Percentiles rank a stretch among this genome's conserved stretches.
phyloP scores from a whole-genome alignment of 2,113 vertebrate species.

The Urocolius indicus region DNA sequence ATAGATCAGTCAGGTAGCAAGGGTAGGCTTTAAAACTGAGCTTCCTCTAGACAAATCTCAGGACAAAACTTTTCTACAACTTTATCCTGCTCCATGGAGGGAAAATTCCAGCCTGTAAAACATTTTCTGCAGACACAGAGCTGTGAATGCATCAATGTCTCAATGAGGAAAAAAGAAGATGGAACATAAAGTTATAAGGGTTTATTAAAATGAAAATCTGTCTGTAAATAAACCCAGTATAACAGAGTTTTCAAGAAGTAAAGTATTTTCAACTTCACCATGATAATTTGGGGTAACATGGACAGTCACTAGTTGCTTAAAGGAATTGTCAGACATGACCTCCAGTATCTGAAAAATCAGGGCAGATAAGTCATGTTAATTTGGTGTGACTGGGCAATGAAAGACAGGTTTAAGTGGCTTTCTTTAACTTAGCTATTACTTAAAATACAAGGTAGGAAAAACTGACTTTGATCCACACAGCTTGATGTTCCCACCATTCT shows the following conservation, averaged over 20 bases:
- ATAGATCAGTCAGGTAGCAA: neutral
- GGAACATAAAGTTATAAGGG: neutral
- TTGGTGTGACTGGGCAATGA: neutral
- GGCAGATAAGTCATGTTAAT: neutral
- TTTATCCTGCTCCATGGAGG: rapidly evolving
- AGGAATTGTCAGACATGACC: neutral
- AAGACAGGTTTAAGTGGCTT: neutral
- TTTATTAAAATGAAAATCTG: neutral
- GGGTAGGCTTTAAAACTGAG: neutral
- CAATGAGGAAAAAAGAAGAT: neutral
- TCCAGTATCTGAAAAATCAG: neutral
- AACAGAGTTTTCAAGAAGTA: neutral
- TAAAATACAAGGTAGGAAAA: neutral
- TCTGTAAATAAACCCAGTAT: neutral
- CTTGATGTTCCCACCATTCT: neutral
- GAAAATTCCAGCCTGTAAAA: neutral
- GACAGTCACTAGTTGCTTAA: neutral
- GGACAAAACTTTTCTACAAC: neutral
- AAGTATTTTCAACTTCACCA: neutral
- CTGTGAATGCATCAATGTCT: neutral
- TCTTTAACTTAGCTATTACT: neutral
- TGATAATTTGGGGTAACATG: neutral
- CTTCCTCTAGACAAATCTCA: neutral
- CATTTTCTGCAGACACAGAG: neutral
- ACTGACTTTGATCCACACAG: neutral